phyloP scores from a whole-genome alignment of 2,888 invertebrate genomes.

The Acanthoscelides obtectus region DNA sequence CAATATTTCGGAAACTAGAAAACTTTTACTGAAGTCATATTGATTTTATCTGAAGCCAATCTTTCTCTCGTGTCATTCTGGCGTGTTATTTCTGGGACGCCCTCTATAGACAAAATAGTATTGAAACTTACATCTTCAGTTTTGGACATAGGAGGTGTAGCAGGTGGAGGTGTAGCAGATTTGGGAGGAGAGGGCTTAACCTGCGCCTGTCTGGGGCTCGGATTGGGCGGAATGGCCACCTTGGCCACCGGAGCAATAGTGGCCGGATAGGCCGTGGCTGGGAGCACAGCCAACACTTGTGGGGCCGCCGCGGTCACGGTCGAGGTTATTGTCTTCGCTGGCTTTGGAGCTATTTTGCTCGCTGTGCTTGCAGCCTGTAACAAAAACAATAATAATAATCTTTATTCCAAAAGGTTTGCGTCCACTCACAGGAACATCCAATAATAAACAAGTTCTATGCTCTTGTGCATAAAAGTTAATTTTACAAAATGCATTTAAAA shows the following conservation, averaged over 20 bases:
- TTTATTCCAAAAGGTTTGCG: background rate
- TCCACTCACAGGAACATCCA: too few relatives aligned
- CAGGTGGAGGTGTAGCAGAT: slow-evolving; percentile 11
- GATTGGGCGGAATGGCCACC: slow-evolving; percentile 14
- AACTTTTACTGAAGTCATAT: too few relatives aligned
- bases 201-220: slow-evolving; percentile 12
- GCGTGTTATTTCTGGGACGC: too few relatives aligned
- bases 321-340: slow-evolving; percentile 28
- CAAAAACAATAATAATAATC: background rate
- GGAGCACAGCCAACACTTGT: slow-evolving; percentile 52
- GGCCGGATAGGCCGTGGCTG: background rate
- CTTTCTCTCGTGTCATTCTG: too few relatives aligned
- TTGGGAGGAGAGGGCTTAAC: background rate
- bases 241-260: slow-evolving; percentile 12
- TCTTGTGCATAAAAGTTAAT: too few relatives aligned
- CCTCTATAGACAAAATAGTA: too few relatives aligned
- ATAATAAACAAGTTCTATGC: too few relatives aligned
- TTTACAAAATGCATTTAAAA: too few relatives aligned
- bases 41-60: too few relatives aligned
- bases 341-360: slow-evolving; percentile 27
- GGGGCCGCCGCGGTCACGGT: slow-evolving; percentile 36
- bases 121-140: background rate
- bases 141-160: background rate
- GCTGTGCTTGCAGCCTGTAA: background rate
- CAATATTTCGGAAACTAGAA: too few relatives aligned